These are phyloP conservation scores for Leucophora obtusa DNA, from an alignment of 2,888 invertebrate genomes.

Conservation along the genomic window DNA sequence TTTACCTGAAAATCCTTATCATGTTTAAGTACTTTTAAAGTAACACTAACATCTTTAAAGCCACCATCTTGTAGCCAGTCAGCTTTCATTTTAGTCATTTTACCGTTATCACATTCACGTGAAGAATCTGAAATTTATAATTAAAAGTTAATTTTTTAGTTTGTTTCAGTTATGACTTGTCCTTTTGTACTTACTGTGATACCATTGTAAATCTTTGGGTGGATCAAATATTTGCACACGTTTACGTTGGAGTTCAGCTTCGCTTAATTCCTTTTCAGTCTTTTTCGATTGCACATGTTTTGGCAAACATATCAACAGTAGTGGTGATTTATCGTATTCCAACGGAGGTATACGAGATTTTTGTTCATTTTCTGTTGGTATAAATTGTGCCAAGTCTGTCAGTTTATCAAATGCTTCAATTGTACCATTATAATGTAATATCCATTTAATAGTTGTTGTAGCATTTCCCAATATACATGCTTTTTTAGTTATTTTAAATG, in stretches of 20 bases:
- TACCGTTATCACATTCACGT: conserved; percentile 82
- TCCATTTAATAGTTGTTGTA: conserved; percentile 70
- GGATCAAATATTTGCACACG: conserved; percentile 77
- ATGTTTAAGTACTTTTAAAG: conserved; percentile 87
- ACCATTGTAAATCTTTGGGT: conserved; percentile 76
- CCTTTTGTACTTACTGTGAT: conserved; percentile 72
- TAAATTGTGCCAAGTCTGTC: conserved; percentile 74
- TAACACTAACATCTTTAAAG: conserved; percentile 86
- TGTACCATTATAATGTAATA: conserved; percentile 71
- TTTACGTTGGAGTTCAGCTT: conserved; percentile 74
- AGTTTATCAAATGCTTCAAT: conserved; percentile 71
- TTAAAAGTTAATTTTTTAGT: conserved; percentile 7
- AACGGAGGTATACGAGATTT: conserved; percentile 86
- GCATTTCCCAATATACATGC: conserved; percentile 11
- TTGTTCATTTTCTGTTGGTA: conserved; percentile 71
- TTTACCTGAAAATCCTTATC: conserved; percentile 83
- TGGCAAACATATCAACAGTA: conserved; percentile 76
- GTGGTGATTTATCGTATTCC: conserved; percentile 83
- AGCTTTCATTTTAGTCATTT: conserved; percentile 85
- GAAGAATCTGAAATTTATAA: conserved; percentile 83
- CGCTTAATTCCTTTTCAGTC: conserved; percentile 76
- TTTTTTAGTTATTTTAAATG: conserved; percentile 81
- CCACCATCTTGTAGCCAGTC: conserved; percentile 88
- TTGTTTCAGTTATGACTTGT: neutral
- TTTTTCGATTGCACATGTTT: conserved; percentile 77